Evolutionary conservation across 1,140 invertebrate genomes (phyloP), one percentile per base, ranked within the genome.

Genomic region (Radopholus similis): DNA sequence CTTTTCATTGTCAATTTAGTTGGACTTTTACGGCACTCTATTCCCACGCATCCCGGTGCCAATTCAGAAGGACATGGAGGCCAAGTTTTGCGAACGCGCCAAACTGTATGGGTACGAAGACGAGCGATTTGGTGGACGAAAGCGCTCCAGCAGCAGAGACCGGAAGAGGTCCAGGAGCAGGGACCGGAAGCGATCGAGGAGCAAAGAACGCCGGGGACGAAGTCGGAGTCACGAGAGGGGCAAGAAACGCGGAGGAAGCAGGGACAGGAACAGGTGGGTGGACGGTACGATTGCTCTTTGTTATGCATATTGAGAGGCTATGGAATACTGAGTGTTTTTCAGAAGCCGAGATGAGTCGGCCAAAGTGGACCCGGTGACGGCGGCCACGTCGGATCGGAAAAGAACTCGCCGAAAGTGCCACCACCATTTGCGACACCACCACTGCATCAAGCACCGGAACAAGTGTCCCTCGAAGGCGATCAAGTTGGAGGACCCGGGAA

Each of bases 1-100:
- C 2, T 15, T 15, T 58, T 2, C 23, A 5, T 9, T 58, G n/a
- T 56, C 11, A 30, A 40, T 26, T 8, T 42, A 62, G 68, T 34
- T 70, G 5, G 68, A 70, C 26, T 70, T 69, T 28, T 98, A 95
- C 85, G 93, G 91, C 2, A 97, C 95, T 5, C 85, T 98, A 13
- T 99, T 99, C 83, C 96, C 96, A 0, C 87, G 96, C 70, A 98
- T 99, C 84, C 95, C 96, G n/a, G 95, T 99, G 37, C 95, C 95
- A 15, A 95, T 97, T 75, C 77, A 79, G 65, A 81, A 81, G 44
- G 77, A 81, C 2, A 80, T 81, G 51, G 78, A 82, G 53, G 47
- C 66, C 40, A 80, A 78, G 37, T 78, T 80, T 47, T 30, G 71
- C 11, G 78, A 82, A 15, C 60, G 77, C 35, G 74, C 76, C 11